A percentile compares a stretch with the other conserved stretches of the same genome.
These are phyloP conservation scores for Sympetrum striolatum DNA, from an alignment of 2,888 invertebrate species.

Conservation along the genomic window DNA sequence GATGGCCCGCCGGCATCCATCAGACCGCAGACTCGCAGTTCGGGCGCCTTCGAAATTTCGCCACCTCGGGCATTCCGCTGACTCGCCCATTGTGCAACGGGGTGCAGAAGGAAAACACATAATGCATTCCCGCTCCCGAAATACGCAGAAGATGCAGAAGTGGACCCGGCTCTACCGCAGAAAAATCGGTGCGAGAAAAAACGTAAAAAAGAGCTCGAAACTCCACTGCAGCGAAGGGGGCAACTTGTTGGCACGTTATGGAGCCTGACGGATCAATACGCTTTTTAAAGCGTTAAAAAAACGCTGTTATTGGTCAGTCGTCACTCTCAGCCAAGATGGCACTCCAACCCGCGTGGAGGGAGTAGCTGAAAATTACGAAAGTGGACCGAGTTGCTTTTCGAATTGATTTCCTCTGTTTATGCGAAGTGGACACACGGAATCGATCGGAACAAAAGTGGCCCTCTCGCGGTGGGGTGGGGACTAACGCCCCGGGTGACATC, in stretches of 20 bases:
- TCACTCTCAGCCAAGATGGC: not conserved
- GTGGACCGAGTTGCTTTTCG: not conserved
- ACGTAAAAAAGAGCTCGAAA: not conserved
- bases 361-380: not conserved
- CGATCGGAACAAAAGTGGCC: not conserved
- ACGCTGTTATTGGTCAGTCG: conserved; percentile 7
- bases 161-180: not conserved
- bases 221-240: not conserved
- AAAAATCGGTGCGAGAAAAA: not conserved
- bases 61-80: not conserved
- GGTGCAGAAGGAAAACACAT: not conserved
- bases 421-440: not conserved
- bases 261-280: conserved; percentile 23
- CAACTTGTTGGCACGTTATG: conserved; percentile 33
- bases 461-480: not conserved
- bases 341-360: not conserved
- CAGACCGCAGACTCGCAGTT: not conserved
- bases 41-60: not conserved
- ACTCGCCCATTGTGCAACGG: not conserved
- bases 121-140: not conserved
- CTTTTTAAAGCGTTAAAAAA: conserved; percentile 32
- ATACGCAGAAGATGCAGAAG: not conserved
- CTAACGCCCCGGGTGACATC: not conserved
- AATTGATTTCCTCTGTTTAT: not conserved
- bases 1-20: not conserved